Conservation (phyloP, 2,113 vertebrate species). For the Galemys pyrenaicus region DNA sequence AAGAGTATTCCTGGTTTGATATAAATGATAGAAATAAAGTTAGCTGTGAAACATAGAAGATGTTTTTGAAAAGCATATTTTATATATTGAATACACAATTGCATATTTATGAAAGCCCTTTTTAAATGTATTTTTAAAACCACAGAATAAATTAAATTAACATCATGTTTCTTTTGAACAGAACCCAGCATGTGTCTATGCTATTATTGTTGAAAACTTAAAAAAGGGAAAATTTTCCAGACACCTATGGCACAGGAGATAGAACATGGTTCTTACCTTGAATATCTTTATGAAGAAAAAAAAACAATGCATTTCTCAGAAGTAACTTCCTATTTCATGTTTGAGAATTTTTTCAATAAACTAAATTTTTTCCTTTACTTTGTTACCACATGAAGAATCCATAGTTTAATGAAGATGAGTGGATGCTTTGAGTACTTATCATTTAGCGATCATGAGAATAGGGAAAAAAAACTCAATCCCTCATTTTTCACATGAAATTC, state of each 20-base stretch:
- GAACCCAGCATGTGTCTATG: not conserved
- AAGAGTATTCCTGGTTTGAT: constrained; percentile 53
- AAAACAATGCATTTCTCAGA: constrained; percentile 14
- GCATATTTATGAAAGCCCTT: constrained; percentile 59
- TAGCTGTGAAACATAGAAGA: constrained; percentile 61
- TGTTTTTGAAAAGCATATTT: constrained; percentile 59
- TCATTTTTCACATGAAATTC: not conserved
- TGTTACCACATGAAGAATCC: not conserved
- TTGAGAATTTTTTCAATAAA: constrained; percentile 6
- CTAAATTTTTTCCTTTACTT: not conserved
- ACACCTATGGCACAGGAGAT: not conserved
- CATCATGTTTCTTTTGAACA: constrained; percentile 40
- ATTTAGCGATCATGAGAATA: not conserved
- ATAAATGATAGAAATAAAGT: not conserved
- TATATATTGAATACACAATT: constrained; percentile 47
- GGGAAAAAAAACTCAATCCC: not conserved
- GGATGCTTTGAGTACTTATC: not conserved
- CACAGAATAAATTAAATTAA: constrained; percentile 48
- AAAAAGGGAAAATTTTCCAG: not conserved
- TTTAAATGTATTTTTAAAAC: constrained; percentile 54
- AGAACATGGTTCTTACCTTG: not conserved
- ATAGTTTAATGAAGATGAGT: constrained; percentile 3
- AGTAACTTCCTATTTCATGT: constrained; percentile 41
- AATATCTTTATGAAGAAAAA: not conserved
- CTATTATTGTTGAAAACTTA: constrained; percentile 44